Percentiles rank a stretch among this genome's conserved stretches.
Conservation (phyloP, 2,113 vertebrate genomes). For the Psettodes erumei region DNA sequence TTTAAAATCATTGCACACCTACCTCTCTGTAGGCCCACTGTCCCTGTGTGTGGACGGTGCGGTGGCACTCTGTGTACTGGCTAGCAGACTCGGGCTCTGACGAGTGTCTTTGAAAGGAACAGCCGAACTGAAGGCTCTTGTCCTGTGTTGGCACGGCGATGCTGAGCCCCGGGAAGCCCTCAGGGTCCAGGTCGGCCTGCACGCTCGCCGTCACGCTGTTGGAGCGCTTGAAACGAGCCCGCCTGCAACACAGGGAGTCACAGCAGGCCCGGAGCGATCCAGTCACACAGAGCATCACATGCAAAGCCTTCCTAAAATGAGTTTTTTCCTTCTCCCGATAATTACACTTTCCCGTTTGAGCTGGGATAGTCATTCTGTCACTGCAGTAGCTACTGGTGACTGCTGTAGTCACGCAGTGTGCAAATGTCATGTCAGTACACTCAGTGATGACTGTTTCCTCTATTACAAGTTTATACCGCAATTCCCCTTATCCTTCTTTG, state of each 20-base stretch:
- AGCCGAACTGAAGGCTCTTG: conserved; percentile 96
- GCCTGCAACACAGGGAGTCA: conserved; percentile 79
- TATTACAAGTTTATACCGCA: conserved; percentile 50
- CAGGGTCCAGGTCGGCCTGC: conserved; percentile 96
- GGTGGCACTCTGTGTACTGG: conserved; percentile 94
- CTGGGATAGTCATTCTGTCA: conserved; percentile 9
- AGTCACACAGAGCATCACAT: conserved; percentile 37
- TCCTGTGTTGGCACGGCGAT: conserved; percentile 91
- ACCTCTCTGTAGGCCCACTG: conserved; percentile 97
- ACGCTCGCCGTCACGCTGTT: conserved; percentile 98
- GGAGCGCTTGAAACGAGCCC: conserved; percentile 96
- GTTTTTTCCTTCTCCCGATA: background rate
- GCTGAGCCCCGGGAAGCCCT: conserved; percentile 88
- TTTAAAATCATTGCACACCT: background rate
- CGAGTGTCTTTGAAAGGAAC: conserved; percentile 95
- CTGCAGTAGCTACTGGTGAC: conserved; percentile 24
- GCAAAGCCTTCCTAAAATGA: conserved; percentile 2
- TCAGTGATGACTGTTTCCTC: conserved; percentile 56
- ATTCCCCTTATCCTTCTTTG: conserved; percentile 31
- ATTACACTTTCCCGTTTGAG: conserved; percentile 12
- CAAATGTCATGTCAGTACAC: conserved; percentile 63
- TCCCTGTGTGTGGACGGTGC: conserved; percentile 97
- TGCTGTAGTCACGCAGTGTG: conserved; percentile 60
- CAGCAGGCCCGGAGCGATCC: conserved; percentile 18
- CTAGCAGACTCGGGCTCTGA: conserved; percentile 92